Percentiles rank a stretch among this genome's conserved stretches.
Conservation (phyloP, 2,113 vertebrate genomes). For the Lophura nycthemera region DNA sequence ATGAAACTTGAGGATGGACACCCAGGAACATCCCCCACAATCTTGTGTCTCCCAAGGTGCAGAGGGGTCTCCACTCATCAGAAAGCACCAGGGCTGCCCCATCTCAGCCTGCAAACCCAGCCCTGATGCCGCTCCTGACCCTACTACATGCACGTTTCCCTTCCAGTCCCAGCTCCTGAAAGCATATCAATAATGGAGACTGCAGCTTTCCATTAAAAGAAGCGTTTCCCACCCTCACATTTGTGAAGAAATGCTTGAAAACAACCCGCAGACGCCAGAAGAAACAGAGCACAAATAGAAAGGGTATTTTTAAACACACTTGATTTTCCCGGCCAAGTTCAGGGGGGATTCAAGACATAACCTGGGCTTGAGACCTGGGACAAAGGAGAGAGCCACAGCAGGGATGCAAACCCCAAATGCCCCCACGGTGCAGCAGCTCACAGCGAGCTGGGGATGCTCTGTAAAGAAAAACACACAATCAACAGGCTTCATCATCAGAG, state of each 20-base stretch:
- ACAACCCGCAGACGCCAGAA: slow-evolving; percentile 62
- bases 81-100: background rate
- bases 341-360: background rate
- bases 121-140: background rate
- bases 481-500: slow-evolving; percentile 64
- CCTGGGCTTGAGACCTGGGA: background rate
- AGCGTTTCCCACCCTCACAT: slow-evolving; percentile 39
- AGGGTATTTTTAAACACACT: slow-evolving; percentile 56
- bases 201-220: background rate
- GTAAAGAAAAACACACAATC: slow-evolving; percentile 54
- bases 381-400: background rate
- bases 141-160: background rate
- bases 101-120: background rate
- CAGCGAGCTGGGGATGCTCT: slow-evolving; percentile 32
- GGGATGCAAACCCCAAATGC: background rate
- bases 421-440: background rate
- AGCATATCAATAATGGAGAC: background rate
- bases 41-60: background rate
- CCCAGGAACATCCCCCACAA: background rate
- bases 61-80: no score
- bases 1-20: background rate
- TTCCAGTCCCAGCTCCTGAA: background rate
- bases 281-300: slow-evolving; percentile 56
- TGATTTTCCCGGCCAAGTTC: slow-evolving; percentile 29
- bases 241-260: slow-evolving; percentile 56